Evolutionary conservation across 2,113 vertebrate species (phyloP).

Genomic region (Spea multiplicata): DNA sequence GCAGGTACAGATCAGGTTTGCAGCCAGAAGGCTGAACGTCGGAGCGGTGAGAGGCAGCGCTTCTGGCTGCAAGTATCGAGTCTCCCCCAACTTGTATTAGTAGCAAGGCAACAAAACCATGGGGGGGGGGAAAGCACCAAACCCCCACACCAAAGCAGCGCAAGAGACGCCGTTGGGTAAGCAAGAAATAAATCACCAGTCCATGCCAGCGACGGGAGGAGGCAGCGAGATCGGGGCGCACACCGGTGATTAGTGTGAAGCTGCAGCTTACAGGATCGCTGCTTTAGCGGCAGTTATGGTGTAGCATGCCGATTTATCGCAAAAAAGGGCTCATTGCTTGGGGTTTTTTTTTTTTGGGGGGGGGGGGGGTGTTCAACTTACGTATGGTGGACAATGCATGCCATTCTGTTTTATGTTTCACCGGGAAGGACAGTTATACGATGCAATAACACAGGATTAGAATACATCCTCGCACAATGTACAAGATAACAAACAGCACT

Average conservation of each 20-base stretch:
- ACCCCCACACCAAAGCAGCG: conserved; percentile 67
- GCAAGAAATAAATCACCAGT: conserved; percentile 67
- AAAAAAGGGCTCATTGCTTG: conserved; percentile 57
- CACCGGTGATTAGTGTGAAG: conserved; percentile 67
- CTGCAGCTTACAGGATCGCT: conserved; percentile 68
- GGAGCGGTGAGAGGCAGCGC: not conserved
- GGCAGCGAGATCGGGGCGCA: conserved; percentile 66
- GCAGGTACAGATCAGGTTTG: conserved; percentile 58
- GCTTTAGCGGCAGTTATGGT: conserved; percentile 77
- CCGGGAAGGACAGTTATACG: conserved; percentile 81
- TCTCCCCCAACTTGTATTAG: not conserved
- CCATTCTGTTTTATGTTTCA: conserved; percentile 79
- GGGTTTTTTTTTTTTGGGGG: not conserved
- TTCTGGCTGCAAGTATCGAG: not conserved
- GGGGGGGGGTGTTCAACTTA: conserved; percentile 69
- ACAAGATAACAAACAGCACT: conserved; percentile 65
- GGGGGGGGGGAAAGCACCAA: conserved; percentile 1
- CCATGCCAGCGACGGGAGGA: conserved; percentile 69
- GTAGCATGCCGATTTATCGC: conserved; percentile 80
- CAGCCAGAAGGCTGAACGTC: conserved; percentile 4
- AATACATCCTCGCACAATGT: conserved; percentile 73
- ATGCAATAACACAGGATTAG: conserved; percentile 88
- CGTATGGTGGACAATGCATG: conserved; percentile 92
- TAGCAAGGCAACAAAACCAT: not conserved
- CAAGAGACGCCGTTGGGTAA: conserved; percentile 69